Evolutionary conservation across 2,113 vertebrate genomes (phyloP).

Genomic region (Kryptolebias marmoratus): DNA sequence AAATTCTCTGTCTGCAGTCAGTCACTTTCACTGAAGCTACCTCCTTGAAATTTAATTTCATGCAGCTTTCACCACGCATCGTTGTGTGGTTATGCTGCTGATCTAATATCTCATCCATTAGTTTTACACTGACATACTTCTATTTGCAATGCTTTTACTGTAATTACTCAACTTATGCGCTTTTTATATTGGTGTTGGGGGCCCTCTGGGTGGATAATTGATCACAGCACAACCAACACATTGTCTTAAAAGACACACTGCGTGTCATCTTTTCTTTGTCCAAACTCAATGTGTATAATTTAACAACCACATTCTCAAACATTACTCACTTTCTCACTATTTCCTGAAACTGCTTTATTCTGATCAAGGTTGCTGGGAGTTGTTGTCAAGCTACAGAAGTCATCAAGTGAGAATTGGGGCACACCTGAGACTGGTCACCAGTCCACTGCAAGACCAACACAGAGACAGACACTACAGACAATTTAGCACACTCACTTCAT

Average conservation of each 20-base stretch:
- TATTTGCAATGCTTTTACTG: slow-evolving; percentile 27
- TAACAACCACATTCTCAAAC: too few relatives aligned
- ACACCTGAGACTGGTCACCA: too few relatives aligned
- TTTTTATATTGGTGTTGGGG: not conserved
- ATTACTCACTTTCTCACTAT: too few relatives aligned
- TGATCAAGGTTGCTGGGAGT: too few relatives aligned
- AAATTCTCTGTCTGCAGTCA: slow-evolving; percentile 50
- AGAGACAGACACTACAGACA: too few relatives aligned
- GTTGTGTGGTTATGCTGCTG: slow-evolving; percentile 57
- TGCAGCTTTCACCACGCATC: slow-evolving; percentile 62
- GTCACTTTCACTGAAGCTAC: slow-evolving; percentile 72
- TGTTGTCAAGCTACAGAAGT: too few relatives aligned
- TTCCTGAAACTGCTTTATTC: too few relatives aligned
- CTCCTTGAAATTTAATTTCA: slow-evolving; percentile 77
- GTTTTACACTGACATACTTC: slow-evolving; percentile 56
- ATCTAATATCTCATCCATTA: slow-evolving; percentile 57
- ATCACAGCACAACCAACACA: slow-evolving; percentile 3
- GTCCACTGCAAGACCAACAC: too few relatives aligned
- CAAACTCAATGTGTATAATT: too few relatives aligned
- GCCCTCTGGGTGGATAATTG: not conserved
- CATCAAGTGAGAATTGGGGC: too few relatives aligned
- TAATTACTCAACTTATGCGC: slow-evolving; percentile 27
- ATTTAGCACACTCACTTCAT: too few relatives aligned
- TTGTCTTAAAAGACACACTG: not conserved
- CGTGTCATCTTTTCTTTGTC: too few relatives aligned